These are phyloP conservation scores for Oryzias javanicus DNA, from an alignment of 2,113 vertebrate species.

Conservation along the genomic window DNA sequence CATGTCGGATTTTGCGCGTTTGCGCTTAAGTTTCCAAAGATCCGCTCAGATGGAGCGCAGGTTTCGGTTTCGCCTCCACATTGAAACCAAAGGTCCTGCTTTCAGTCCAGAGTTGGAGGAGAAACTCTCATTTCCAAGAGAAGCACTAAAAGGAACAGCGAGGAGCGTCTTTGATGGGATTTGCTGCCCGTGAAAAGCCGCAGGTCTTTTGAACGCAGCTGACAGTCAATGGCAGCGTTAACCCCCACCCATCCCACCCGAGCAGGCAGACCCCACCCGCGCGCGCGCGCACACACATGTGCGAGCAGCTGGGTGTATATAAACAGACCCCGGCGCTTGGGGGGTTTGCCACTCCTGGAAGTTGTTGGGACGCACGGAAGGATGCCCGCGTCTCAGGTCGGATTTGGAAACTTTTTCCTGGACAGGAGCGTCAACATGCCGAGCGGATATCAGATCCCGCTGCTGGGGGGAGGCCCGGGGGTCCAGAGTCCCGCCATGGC, in stretches of 20 bases:
- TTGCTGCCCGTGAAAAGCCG: slow-evolving; percentile 72
- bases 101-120: slow-evolving; percentile 16
- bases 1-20: too few relatives aligned
- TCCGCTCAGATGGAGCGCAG: too few relatives aligned
- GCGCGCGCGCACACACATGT: slow-evolving; percentile 9
- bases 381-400: slow-evolving; percentile 77
- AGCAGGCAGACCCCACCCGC: background rate
- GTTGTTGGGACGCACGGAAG: slow-evolving; percentile 42
- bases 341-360: slow-evolving; percentile 18
- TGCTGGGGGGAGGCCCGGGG: slow-evolving; percentile 65
- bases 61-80: too few relatives aligned
- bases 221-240: slow-evolving; percentile 64
- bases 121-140: slow-evolving; percentile 55
- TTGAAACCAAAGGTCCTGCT: too few relatives aligned
- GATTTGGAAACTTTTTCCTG: slow-evolving; percentile 77
- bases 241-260: slow-evolving; percentile 21
- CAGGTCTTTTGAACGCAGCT: slow-evolving; percentile 65
- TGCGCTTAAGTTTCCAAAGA: too few relatives aligned
- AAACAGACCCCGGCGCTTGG: slow-evolving; percentile 24
- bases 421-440: slow-evolving; percentile 71
- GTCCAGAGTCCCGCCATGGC: slow-evolving; percentile 66
- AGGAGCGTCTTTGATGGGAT: slow-evolving; percentile 82
- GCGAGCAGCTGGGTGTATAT: slow-evolving; percentile 57
- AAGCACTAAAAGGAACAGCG: slow-evolving; percentile 77
- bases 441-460: slow-evolving; percentile 72